A percentile compares a stretch with the other conserved stretches of the same genome.
phyloP scores from a whole-genome alignment of 2,888 invertebrate genomes.

The Tipula confusa region DNA sequence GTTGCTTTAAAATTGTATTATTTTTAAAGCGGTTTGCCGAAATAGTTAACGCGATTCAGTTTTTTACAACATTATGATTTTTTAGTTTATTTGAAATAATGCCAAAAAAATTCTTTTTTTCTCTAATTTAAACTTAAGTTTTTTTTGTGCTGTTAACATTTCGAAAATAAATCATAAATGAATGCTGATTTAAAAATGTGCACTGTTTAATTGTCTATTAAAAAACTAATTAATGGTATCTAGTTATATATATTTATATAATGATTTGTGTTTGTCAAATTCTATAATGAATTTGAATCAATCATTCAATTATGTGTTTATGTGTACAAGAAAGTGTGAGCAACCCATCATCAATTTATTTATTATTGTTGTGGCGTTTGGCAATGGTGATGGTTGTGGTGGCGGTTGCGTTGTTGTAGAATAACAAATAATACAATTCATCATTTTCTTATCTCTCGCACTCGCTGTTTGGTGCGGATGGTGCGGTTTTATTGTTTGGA shows the following conservation, averaged over 20 bases:
- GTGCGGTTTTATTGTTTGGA: not conserved
- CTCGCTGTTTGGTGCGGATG: not conserved
- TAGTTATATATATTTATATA: not conserved
- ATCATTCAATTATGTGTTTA: not conserved
- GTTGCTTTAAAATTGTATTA: too few relatives aligned
- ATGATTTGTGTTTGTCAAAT: conserved; percentile 8
- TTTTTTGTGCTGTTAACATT: not conserved
- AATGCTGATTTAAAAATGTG: conserved; percentile 1
- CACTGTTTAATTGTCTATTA: conserved; percentile 16
- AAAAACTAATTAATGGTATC: not conserved
- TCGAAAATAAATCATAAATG: conserved; percentile 6
- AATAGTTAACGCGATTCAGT: not conserved
- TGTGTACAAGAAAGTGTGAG: not conserved
- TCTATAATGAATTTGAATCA: not conserved
- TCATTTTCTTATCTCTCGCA: conserved; percentile 16
- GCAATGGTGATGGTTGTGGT: too few relatives aligned
- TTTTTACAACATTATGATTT: not conserved
- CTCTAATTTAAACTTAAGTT: not conserved
- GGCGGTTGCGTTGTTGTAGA: not conserved
- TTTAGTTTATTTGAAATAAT: not conserved
- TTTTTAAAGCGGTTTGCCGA: not conserved
- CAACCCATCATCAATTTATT: not conserved
- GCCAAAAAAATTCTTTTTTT: not conserved
- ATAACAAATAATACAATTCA: not conserved
- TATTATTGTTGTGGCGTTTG: not conserved